Evolutionary conservation across 2,113 vertebrate genomes (phyloP), one percentile per base, ranked within the genome.

Genomic region (Pseudolaguvia tuberculata): DNA sequence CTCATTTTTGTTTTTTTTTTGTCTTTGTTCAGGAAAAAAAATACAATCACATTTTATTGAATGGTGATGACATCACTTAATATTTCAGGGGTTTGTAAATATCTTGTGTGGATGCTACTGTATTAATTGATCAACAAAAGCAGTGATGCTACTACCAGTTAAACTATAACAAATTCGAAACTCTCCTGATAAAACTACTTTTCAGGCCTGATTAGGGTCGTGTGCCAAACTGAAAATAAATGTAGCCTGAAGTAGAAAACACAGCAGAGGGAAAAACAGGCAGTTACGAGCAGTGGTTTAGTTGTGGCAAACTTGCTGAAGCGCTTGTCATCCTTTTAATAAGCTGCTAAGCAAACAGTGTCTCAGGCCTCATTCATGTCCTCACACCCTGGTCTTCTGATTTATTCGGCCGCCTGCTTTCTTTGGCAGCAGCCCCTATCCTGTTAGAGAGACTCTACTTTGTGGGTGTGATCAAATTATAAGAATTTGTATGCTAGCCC

Each of bases 1-100:
- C 82, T 82, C 78, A 81, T 80, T 63, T 71, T 85, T 35, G 31
- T 6, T 35, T 35, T 67, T 84, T 85, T 83, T 84, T 51, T 1
- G 85, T 81, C 79, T 85, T 83, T 85, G 3, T 83, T 86, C 84
- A 88, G 86, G 86, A 84, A 86, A 90, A 87, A 88, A 90, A 87
- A 88, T 73, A 53, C 71, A 81, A 27, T 80, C 55, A 50, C 45
- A 27, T 67, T 67, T 50, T 18, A 11, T 23, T 14, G 7, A 18
- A 14, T 63, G n/a, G 20, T 18, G 39, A 42, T 47, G 39, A 42
- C 39, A 8, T 42, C 39, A 9, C 39, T 42, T 42, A 42, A 4
- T 42, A 8, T 8, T 42, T 9, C 39, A 42, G 39, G 7, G n/a
- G 39, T 42, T 8, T 5, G 39, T 42, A 42, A 42, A 42, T 42